A percentile compares a stretch with the other conserved stretches of the same genome.
These are phyloP conservation scores for Polymixis lichenea DNA, from an alignment of 2,888 invertebrate genomes.

Conservation along the genomic window DNA sequence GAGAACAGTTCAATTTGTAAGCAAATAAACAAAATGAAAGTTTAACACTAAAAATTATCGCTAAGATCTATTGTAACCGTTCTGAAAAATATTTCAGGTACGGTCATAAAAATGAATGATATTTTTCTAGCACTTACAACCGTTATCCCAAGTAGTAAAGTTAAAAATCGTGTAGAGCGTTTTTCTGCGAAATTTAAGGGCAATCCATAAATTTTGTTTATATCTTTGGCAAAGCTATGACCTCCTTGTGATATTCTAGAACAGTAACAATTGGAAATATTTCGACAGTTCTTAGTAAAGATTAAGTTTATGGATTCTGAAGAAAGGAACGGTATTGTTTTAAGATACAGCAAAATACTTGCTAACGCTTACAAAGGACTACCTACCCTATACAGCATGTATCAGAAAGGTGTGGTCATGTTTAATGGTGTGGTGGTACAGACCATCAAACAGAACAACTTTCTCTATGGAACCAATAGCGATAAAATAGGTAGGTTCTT, in stretches of 20 bases:
- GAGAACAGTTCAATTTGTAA: constrained; percentile 48
- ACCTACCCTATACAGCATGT: background rate
- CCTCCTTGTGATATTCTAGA: constrained; percentile 16
- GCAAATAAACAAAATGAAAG: constrained; percentile 52
- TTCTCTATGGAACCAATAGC: too few relatives aligned
- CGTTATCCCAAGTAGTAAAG: constrained; percentile 11
- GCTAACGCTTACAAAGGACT: background rate
- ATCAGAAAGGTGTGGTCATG: too few relatives aligned
- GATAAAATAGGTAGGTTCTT: background rate
- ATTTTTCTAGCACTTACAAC: background rate
- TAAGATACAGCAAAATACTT: background rate
- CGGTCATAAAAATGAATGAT: constrained; percentile 34
- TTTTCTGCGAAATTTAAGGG: constrained; percentile 14
- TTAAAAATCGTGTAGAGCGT: constrained; percentile 30
- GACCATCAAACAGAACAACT: too few relatives aligned
- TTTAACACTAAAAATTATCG: constrained; percentile 31
- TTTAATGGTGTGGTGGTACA: too few relatives aligned
- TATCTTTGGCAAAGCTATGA: constrained; percentile 39
- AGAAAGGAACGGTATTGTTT: constrained; percentile 9
- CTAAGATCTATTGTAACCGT: constrained; percentile 34
- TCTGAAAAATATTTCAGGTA: constrained; percentile 54
- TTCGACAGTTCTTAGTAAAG: constrained; percentile 21
- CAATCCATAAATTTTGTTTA: constrained; percentile 33
- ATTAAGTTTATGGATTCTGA: constrained; percentile 26
- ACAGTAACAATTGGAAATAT: constrained; percentile 37